These are phyloP conservation scores for Psilopogon haemacephalus DNA, from an alignment of 2,113 vertebrate species.

Conservation along the genomic window DNA sequence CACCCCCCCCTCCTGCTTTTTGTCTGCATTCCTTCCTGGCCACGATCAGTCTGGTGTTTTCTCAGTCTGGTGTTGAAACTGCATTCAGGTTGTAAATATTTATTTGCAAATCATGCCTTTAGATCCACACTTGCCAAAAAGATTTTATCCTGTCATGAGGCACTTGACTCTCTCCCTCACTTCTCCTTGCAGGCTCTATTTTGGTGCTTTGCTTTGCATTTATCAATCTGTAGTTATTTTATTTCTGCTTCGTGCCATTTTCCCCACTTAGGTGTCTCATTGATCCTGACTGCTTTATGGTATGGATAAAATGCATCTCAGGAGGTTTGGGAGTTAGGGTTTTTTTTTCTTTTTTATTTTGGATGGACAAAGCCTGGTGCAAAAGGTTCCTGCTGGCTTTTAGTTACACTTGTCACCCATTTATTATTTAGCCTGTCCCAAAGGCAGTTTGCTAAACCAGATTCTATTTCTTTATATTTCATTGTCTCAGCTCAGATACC, in stretches of 20 bases:
- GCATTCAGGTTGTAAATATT: conserved; percentile 37
- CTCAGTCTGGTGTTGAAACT: conserved; percentile 38
- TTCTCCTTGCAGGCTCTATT: neutral
- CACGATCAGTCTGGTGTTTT: neutral
- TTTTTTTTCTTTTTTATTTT: neutral
- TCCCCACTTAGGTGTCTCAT: neutral
- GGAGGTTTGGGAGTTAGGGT: neutral
- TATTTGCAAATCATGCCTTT: conserved; percentile 39
- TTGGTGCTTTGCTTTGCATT: neutral
- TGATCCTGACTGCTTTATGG: conserved; percentile 2
- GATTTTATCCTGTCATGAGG: conserved; percentile 31
- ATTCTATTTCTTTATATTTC: conserved; percentile 31
- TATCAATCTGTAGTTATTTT: neutral
- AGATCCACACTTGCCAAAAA: conserved; percentile 9
- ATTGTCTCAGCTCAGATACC: neutral
- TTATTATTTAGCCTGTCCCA: conserved; percentile 17
- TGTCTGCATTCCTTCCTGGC: neutral
- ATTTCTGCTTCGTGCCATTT: conserved; percentile 10
- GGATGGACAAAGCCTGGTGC: conserved; percentile 4
- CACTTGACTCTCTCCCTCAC: neutral
- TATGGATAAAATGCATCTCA: neutral
- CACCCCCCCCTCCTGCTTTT: neutral
- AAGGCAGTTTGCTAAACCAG: neutral
- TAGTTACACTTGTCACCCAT: conserved; percentile 32
- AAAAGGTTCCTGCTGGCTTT: conserved; percentile 10